Conservation (phyloP, 2,113 vertebrate species). For the rat (Rattus norvegicus) region GRCr8 NC_086025.1:36101501-36102000, state of each 20-base stretch:
- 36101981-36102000: slow-evolving; percentile 48
- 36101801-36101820: neutral
- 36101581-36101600: neutral
- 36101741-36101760: neutral
- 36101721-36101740: too few relatives aligned
- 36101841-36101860: slow-evolving; percentile 15
- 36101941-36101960: neutral
- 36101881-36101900: neutral
- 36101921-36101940: slow-evolving; percentile 11
- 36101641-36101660: neutral
- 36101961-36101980: slow-evolving; percentile 59
- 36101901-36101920: slow-evolving; percentile 37
- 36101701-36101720: too few relatives aligned
- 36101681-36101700: neutral
- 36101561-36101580: neutral
- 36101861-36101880: neutral
- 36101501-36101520: neutral
- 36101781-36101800: neutral
- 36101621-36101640: neutral
- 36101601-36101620: neutral
- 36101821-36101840: neutral
- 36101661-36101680: neutral
- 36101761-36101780: neutral
- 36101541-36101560: neutral
- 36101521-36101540: neutral